A percentile compares a stretch with the other conserved stretches of the same genome.
phyloP scores from a whole-genome alignment of 2,888 invertebrate species.

The Lasioglossum oenotherae region DNA sequence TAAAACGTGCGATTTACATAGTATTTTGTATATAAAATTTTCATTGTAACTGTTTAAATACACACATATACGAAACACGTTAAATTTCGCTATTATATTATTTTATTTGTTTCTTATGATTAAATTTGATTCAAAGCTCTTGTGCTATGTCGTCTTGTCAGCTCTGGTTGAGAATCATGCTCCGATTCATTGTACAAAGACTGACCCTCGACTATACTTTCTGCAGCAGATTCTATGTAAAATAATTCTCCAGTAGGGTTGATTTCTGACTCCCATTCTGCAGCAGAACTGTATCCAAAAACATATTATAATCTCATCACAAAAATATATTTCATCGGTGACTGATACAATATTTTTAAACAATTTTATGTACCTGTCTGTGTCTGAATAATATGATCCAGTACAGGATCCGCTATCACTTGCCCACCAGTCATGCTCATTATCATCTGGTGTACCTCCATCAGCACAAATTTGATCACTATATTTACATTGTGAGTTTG shows the following conservation, averaged over 20 bases:
- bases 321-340: not conserved
- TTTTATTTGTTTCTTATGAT: not conserved
- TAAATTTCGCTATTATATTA: not conserved
- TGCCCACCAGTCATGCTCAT: slow-evolving; percentile 82
- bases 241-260: slow-evolving; percentile 79
- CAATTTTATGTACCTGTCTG: slow-evolving; percentile 75
- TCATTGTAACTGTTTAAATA: not conserved
- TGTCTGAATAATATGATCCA: slow-evolving; percentile 82
- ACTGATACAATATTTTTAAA: slow-evolving; percentile 1
- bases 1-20: not conserved
- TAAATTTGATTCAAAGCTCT: slow-evolving; percentile 64
- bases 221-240: slow-evolving; percentile 79
- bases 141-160: slow-evolving; percentile 79
- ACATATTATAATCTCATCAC: slow-evolving; percentile 8
- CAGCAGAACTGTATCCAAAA: slow-evolving; percentile 74
- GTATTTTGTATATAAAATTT: slow-evolving; percentile 12
- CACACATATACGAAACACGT: not conserved
- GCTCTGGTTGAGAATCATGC: slow-evolving; percentile 74
- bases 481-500: slow-evolving; percentile 50
- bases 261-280: slow-evolving; percentile 82
- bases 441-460: slow-evolving; percentile 69
- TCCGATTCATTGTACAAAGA: slow-evolving; percentile 49
- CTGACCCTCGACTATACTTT: slow-evolving; percentile 62
- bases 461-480: slow-evolving; percentile 36
- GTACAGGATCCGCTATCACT: slow-evolving; percentile 82